Conservation (phyloP, 2,113 vertebrate species). For the Chaetorhynchus papuensis region DNA sequence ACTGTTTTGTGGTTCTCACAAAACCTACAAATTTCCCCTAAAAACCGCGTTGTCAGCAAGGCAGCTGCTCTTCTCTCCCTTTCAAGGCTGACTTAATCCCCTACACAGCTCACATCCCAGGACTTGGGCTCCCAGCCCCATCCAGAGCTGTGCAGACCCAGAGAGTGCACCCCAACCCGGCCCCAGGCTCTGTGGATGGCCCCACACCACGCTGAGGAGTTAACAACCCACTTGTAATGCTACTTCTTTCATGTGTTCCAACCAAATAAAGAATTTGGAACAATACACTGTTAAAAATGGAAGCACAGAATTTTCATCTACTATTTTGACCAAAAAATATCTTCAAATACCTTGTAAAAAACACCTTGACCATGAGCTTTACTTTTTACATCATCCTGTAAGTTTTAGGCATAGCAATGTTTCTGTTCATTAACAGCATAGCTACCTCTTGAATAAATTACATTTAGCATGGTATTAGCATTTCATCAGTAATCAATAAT, state of each 20-base stretch:
- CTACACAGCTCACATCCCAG: rapidly evolving
- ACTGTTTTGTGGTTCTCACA: not conserved
- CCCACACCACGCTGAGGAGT: not conserved
- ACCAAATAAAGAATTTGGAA: not conserved
- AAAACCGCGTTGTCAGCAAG: not conserved
- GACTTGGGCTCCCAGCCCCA: not conserved
- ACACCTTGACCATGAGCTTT: not conserved
- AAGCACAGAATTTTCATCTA: not conserved
- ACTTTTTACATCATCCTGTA: not conserved
- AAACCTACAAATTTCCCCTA: not conserved
- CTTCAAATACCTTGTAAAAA: not conserved
- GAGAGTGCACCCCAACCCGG: not conserved
- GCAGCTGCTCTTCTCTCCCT: not conserved
- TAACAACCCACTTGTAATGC: not conserved
- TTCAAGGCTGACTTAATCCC: not conserved
- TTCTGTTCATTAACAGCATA: not conserved
- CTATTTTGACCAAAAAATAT: not conserved
- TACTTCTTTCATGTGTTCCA: not conserved
- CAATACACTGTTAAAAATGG: not conserved
- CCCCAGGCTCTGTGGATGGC: no score
- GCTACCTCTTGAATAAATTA: not conserved
- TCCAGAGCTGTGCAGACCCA: not conserved
- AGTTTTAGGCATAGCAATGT: not conserved
- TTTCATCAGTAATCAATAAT: not conserved
- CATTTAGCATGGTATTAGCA: not conserved